Evolutionary conservation across 2,797 vertebrate species (phyloP), one percentile per base, ranked within the genome.

Genomic region (Acanthurus leucopareius): DNA sequence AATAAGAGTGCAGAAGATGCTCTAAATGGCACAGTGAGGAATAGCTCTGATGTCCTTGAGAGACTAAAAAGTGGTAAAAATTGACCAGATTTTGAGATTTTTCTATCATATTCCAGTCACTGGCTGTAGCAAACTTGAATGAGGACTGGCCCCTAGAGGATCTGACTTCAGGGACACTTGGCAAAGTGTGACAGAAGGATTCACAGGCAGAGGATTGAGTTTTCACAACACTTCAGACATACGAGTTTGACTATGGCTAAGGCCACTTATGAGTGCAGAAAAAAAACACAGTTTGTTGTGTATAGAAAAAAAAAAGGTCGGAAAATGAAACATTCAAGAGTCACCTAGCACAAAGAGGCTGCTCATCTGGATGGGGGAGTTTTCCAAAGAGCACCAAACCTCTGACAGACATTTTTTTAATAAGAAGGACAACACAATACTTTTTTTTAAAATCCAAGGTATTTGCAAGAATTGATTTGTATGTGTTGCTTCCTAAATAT

Each of bases 61-160:
- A 76, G 51, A 71, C 45, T 65, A 45, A 32, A 25, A 48, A 51
- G 17, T 42, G 22, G 47, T 52, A 52, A 74, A 75, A 87, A 63
- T 4, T 57, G 35, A 52, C 61, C n/a, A 40, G 22, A 63, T 72
- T 58, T 25, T 45, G 28, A 49, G 38, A 42, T 44, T 72, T 80
- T 28, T 74, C 69, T n/a, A 44, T 38, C 51, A 71, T 74, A 76
- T 81, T 84, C 71, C 49, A 73, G 66, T 68, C 69, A 73, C 11
- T 74, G 67, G 59, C 52, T 81, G 67, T 1, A 77, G 69, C 48
- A 70, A 60, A 79, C 70, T 63, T 88, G 68, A 89, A 88, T 86
- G 80, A 88, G 89, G 77, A 79, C 84, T 87, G 62, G 68, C 38
- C 85, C 86, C 85, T 63, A 28, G 85, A 90, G 88, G 70, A 81